Base-by-base conservation (phyloP, 1,140 invertebrate species). In the Microplitis mediator region DNA sequence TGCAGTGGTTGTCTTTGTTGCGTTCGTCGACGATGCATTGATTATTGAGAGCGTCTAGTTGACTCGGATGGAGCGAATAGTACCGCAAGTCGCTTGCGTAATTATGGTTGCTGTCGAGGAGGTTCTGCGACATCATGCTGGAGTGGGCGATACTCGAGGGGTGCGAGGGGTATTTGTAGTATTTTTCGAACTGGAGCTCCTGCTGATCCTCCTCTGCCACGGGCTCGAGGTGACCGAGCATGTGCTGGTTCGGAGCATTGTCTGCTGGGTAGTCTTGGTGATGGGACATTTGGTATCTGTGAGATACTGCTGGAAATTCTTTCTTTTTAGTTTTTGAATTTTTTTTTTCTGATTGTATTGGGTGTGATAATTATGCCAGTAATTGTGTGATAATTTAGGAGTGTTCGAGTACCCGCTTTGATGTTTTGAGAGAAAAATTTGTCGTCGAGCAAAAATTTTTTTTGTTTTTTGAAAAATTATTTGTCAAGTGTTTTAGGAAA, bases 101-200 rank as follows among this genome's bases (percentile, higher is more conserved):
- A 75, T 89, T 89, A 76, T 89, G 88, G 71, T 89, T 89, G 54
- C 84, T 87, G 76, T 89, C 88, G 35, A 89, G 72, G 2, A 86
- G 71, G 70, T 78, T 86, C 32, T 87, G 86, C 0, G 82, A 73
- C 0, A 81, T 76, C 39, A 85, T 65, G 62, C 82, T 87, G 13
- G 83, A 81, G 34, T 87, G 86, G 13, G 71, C 80, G 9, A 85
- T 74, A 62, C 76, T 84, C n/a, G 79, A 77, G 4, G 84, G 80
- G 50, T 87, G 85, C 0, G 81, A 77, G 74, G 81, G 76, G 75
- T 89, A 89, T 72, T 89, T 88, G 71, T 88, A 87, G 74, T 88
- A 89, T 64, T 88, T 89, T 67, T 88, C 87, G 45, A 89, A 75
- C 35, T 88, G 85, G 35, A 85, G 56, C 2, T 76, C 74, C 50